Percentiles rank a stretch among this genome's conserved stretches.
phyloP scores from a whole-genome alignment of 2,113 vertebrate species.

The Plestiodon gilberti region DNA sequence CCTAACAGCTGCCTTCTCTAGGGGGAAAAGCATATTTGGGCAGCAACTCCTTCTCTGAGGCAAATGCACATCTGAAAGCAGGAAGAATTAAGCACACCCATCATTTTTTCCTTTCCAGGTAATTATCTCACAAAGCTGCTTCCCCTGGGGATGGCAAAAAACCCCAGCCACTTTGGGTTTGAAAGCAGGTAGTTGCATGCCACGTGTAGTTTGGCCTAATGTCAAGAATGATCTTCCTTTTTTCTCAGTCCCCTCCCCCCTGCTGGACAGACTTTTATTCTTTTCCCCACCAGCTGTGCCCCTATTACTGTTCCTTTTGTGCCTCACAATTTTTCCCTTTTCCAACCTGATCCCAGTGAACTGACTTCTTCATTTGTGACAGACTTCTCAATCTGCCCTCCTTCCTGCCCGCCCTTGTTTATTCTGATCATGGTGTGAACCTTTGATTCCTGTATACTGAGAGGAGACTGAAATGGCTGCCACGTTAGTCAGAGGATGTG shows the following conservation, averaged over 20 bases:
- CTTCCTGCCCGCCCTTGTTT: not conserved
- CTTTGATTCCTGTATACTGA: not conserved
- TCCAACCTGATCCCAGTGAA: not conserved
- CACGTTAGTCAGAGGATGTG: not conserved
- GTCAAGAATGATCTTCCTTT: not conserved
- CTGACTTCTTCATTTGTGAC: not conserved
- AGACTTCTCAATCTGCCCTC: not conserved
- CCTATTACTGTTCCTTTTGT: not conserved
- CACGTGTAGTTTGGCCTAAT: not conserved
- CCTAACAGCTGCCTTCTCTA: not conserved
- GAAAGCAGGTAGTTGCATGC: not conserved
- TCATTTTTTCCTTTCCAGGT: not conserved
- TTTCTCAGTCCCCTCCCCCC: not conserved
- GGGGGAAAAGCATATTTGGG: not conserved
- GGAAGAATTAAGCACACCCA: constrained; percentile 10
- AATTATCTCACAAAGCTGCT: not conserved
- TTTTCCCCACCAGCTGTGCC: not conserved
- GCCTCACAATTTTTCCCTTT: not conserved
- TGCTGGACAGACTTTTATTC: not conserved
- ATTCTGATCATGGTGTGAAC: not conserved
- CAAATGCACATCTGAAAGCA: not conserved
- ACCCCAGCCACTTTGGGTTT: not conserved
- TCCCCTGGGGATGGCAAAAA: not conserved
- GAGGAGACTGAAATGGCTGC: not conserved
- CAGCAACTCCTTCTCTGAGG: not conserved